Percentiles rank a stretch among this genome's conserved stretches.
phyloP scores from a whole-genome alignment of 2,113 vertebrate genomes.

The Alces alces region DNA sequence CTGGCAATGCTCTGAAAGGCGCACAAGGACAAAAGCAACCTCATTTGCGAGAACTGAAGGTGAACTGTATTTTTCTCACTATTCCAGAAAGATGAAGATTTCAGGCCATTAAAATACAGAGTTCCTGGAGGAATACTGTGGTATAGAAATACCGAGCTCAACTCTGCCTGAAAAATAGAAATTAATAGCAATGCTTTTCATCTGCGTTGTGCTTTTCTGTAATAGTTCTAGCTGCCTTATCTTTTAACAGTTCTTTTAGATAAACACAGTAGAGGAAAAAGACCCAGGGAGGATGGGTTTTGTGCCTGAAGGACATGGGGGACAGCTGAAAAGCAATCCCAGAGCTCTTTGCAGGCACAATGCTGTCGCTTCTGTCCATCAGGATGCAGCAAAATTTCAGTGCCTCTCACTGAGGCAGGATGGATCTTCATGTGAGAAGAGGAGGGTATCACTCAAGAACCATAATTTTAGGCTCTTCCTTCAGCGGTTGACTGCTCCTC shows the following conservation, averaged over 20 bases:
- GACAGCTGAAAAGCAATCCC: neutral
- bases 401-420: neutral
- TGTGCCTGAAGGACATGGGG: neutral
- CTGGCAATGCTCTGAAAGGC: neutral
- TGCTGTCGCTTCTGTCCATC: neutral
- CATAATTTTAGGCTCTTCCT: neutral
- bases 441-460: neutral
- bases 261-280: neutral
- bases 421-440: neutral
- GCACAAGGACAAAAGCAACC: neutral
- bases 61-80: neutral
- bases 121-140: neutral
- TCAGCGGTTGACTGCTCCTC: neutral
- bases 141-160: neutral
- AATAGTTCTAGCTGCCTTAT: neutral
- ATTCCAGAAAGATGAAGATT: neutral
- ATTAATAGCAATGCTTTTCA: neutral
- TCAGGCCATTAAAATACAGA: neutral
- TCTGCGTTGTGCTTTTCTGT: neutral
- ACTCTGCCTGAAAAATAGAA: conserved; percentile 19
- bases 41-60: neutral
- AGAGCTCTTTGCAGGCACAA: neutral
- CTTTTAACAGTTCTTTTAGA: neutral
- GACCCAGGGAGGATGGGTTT: neutral
- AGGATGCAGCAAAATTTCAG: neutral